Evolutionary conservation across 1,140 invertebrate genomes (phyloP).

Genomic region (Hesperophylax magnus): DNA sequence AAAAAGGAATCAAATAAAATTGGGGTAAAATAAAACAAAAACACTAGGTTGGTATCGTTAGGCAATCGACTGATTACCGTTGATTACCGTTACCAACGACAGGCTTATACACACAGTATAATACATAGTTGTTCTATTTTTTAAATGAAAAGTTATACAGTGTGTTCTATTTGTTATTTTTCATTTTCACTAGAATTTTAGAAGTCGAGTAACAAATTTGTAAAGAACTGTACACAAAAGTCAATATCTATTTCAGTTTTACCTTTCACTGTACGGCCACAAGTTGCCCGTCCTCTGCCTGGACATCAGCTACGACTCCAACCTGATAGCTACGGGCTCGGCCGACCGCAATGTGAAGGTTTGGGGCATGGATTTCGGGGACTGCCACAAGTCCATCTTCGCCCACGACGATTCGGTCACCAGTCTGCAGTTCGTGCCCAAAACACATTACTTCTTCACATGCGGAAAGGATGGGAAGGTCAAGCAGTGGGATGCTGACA

Average conservation of each 20-base stretch:
- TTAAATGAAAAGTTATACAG: too few relatives aligned
- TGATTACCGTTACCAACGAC: too few relatives aligned
- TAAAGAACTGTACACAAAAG: too few relatives aligned
- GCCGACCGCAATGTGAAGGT: constrained; percentile 97
- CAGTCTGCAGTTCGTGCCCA: constrained; percentile 88
- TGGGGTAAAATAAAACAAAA: too few relatives aligned
- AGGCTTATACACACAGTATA: too few relatives aligned
- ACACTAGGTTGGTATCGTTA: too few relatives aligned
- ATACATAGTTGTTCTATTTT: too few relatives aligned
- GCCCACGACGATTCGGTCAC: constrained; percentile 97
- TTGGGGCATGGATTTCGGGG: constrained; percentile 99
- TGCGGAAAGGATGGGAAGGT: constrained; percentile 93
- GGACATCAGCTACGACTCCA: constrained; percentile 94
- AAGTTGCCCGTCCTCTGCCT: constrained; percentile 94
- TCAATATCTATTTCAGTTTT: constrained; percentile 80
- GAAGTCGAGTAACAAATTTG: too few relatives aligned
- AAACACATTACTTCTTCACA: constrained; percentile 95
- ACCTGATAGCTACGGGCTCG: constrained; percentile 93
- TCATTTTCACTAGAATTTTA: too few relatives aligned
- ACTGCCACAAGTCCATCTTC: constrained; percentile 91
- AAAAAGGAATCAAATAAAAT: too few relatives aligned
- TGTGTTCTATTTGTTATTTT: too few relatives aligned
- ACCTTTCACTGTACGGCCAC: constrained; percentile 96
- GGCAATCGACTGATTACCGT: too few relatives aligned
- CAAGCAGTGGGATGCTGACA: constrained; percentile 98